Conservation (phyloP, 2,797 vertebrate genomes). For the Acridotheres tristis region DNA sequence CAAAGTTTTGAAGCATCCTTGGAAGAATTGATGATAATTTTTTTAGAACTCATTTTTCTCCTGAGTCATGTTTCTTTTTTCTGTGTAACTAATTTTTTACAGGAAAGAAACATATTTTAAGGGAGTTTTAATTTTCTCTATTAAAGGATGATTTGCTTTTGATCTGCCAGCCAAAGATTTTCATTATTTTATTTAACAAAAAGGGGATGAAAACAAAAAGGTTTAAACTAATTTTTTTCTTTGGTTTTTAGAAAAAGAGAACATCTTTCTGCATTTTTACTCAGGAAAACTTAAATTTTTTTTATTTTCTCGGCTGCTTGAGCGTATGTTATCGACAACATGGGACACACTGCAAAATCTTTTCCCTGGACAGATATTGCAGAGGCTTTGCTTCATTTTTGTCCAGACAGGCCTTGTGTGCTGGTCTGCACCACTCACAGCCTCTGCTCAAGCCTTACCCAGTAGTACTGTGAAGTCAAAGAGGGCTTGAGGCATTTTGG, state of each 20-base stretch:
- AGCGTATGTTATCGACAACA: not conserved
- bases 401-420: not conserved
- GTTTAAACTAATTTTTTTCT: not conserved
- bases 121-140: not conserved
- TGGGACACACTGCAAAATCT: not conserved
- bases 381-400: not conserved
- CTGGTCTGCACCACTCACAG: not conserved
- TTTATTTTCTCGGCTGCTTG: not conserved
- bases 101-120: not conserved
- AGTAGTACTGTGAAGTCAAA: not conserved
- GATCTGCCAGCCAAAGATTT: not conserved
- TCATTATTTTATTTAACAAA: not conserved
- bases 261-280: not conserved
- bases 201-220: not conserved
- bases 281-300: not conserved
- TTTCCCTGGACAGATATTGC: not conserved
- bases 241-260: not conserved
- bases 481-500: not conserved
- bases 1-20: not conserved
- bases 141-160: not conserved
- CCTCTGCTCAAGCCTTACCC: not conserved
- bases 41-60: not conserved
- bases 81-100: not conserved
- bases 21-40: accelerated
- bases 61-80: not conserved